phyloP scores from a whole-genome alignment of 2,888 invertebrate species.

The Oscheius sp. region DNA sequence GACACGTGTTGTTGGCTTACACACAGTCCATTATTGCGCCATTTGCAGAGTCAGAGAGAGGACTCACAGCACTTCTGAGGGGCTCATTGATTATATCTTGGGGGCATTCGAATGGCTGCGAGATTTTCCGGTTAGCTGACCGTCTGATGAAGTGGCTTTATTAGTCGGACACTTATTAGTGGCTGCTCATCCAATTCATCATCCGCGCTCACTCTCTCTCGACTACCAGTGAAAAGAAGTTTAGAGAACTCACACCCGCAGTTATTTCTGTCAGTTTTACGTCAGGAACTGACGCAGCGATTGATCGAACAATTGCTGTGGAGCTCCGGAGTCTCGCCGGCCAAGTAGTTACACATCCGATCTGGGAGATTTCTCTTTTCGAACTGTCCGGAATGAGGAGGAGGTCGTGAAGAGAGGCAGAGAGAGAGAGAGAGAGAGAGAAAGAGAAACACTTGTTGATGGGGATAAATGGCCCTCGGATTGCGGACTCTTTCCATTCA shows the following conservation, averaged over 20 bases:
- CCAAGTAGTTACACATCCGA: background rate
- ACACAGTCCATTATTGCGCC: slow-evolving; percentile 31
- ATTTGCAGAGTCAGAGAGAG: slow-evolving; percentile 21
- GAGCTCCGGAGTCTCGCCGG: background rate
- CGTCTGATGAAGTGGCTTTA: no score
- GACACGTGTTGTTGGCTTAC: slow-evolving; percentile 29
- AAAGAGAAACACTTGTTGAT: background rate
- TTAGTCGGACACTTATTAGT: no score
- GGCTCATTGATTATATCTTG: no score
- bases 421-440: background rate
- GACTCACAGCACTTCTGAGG: no score
- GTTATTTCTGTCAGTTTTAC: slow-evolving; percentile 28
- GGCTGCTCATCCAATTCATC: background rate
- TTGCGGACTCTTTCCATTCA: no score
- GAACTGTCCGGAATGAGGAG: background rate
- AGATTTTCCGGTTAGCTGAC: no score
- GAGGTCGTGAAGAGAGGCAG: background rate
- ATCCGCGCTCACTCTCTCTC: background rate
- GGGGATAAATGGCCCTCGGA: background rate
- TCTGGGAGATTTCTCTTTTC: background rate
- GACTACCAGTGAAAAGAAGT: background rate
- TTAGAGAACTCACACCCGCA: slow-evolving; percentile 5
- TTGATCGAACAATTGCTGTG: slow-evolving; percentile 29
- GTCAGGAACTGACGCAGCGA: slow-evolving; percentile 31
- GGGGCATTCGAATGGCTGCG: no score